phyloP scores from a whole-genome alignment of 1,140 invertebrate genomes.

The Drosophila varians region DNA sequence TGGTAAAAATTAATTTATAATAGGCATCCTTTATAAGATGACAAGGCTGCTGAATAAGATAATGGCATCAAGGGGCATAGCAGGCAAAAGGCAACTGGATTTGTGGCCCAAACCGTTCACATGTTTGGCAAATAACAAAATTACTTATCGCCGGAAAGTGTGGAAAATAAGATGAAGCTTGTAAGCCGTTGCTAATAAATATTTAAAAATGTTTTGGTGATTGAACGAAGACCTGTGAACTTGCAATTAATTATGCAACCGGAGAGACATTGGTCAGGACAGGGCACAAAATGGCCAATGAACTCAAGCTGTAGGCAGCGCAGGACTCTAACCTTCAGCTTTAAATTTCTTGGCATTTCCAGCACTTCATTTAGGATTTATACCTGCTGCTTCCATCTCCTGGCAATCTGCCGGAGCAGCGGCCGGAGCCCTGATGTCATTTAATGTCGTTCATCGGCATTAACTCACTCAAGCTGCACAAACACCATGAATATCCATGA shows the following conservation, averaged over 20 bases:
- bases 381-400: constrained; percentile 14
- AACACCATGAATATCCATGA: constrained; percentile 8
- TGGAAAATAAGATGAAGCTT: constrained; percentile 64
- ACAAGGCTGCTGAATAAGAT: constrained; percentile 81
- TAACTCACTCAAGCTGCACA: constrained; percentile 34
- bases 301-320: neutral
- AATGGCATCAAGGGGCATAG: constrained; percentile 75
- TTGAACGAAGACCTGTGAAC: constrained; percentile 20
- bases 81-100: constrained; percentile 35
- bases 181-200: constrained; percentile 80
- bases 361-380: constrained; percentile 20
- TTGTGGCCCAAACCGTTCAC: constrained; percentile 50
- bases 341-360: constrained; percentile 8
- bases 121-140: constrained; percentile 78
- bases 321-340: neutral
- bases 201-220: constrained; percentile 72
- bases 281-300: constrained; percentile 16
- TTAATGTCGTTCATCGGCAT: constrained; percentile 40
- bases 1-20: constrained; percentile 83
- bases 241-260: constrained; percentile 62
- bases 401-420: constrained; percentile 2
- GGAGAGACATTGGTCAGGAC: constrained; percentile 12
- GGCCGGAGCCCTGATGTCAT: constrained; percentile 6
- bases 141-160: constrained; percentile 65
- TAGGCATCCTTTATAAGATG: constrained; percentile 82